Evolutionary conservation across 2,888 invertebrate species (phyloP), one percentile per base, ranked within the genome.

Genomic region (Cosmorhoe ocellata): DNA sequence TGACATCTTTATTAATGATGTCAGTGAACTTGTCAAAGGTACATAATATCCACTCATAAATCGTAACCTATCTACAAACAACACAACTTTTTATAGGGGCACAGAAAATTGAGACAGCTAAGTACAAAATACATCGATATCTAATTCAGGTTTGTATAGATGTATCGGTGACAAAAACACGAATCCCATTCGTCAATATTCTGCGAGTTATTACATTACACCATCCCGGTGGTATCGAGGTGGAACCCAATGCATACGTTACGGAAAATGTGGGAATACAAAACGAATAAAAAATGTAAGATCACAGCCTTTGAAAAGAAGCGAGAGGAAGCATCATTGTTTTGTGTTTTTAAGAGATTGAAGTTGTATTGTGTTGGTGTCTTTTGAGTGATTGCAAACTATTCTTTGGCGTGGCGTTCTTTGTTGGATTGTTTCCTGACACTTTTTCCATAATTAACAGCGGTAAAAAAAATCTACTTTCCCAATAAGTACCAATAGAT

Each of bases 121-220:
- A 37, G 26, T 26, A 39, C n/a, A 18, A 3, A 3, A 4, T 18
- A 13, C 30, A 9, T 7, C 11, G 42, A 39, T 30, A 53, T 38
- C 12, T 40, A 48, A 51, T 51, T 18, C 24, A 33, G 26, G 38
- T 41, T 22, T 5, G 14, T 30, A 37, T 13, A 32, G 1, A 22
- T 22, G 32, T 34, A 47, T 42, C 24, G 28, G 28, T 9, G 28
- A 41, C 42, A 51, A 42, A 51, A 46, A 42, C 37, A 46, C 36
- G 30, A 43, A 18, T 49, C 13, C 38, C 42, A 50, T 54, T 50
- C 54, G 42, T 54, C 54, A 54, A 54, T 54, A 51, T 50, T 50
- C 56, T 44, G 38, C 9, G 12, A 50, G 53, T 53, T 57, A 57
- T 57, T 57, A 57, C 53, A 53, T 57, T 53, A 37, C 53, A 9